Percentiles rank a stretch among this genome's conserved stretches.
Evolutionary conservation across 2,888 invertebrate genomes (phyloP).

Genomic region (Schizotus pectinicornis): DNA sequence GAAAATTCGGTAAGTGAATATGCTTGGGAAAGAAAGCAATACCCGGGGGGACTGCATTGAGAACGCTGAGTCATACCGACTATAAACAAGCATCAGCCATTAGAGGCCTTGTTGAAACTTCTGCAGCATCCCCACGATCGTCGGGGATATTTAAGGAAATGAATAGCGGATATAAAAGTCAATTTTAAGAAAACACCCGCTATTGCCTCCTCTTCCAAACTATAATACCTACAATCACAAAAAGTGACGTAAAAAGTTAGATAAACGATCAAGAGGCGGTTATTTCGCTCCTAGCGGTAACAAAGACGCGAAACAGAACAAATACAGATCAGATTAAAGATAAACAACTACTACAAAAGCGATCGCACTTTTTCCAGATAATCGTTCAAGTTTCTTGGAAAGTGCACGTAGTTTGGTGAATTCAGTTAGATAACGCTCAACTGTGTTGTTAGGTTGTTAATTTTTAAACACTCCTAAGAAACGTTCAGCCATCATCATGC

Average conservation of each 20-base stretch:
- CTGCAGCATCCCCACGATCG: constrained; percentile 15
- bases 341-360: constrained; percentile 3
- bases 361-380: no score
- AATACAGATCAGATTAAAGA: constrained; percentile 10
- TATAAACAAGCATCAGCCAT: constrained; percentile 32
- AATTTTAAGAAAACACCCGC: constrained; percentile 3
- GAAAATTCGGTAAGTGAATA: constrained; percentile 25
- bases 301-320: constrained; percentile 5
- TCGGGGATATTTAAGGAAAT: constrained; percentile 19
- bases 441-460: constrained; percentile 2
- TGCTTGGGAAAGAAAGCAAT: constrained; percentile 24
- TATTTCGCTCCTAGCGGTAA: background rate
- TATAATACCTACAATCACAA: background rate
- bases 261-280: background rate
- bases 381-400: no score
- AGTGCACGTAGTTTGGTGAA: background rate
- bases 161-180: constrained; percentile 17
- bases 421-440: constrained; percentile 6
- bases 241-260: background rate
- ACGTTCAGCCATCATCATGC: background rate
- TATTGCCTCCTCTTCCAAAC: background rate
- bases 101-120: constrained; percentile 26
- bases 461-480: constrained; percentile 11
- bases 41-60: constrained; percentile 23
- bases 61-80: constrained; percentile 30